Percentiles rank a stretch among this genome's conserved stretches.
Conservation (phyloP, 2,113 vertebrate species). For the Channa argus region DNA sequence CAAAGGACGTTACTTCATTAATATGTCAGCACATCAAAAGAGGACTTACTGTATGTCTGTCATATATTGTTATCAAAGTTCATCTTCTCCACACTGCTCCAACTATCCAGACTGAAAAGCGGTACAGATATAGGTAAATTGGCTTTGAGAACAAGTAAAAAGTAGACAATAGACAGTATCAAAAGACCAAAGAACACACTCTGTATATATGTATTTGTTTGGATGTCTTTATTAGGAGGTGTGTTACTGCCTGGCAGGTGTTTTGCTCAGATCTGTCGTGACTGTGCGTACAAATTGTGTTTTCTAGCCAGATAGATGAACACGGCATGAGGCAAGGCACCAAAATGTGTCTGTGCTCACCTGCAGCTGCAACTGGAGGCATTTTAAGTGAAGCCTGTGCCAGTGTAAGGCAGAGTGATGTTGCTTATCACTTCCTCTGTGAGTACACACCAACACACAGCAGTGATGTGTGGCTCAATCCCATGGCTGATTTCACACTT, state of each 20-base stretch:
- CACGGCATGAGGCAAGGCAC: background rate
- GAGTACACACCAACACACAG: background rate
- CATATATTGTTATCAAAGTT: too few relatives aligned
- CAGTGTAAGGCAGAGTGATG: background rate
- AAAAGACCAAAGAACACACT: too few relatives aligned
- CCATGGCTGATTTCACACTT: conserved; percentile 1
- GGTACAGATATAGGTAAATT: too few relatives aligned
- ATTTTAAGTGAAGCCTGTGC: background rate
- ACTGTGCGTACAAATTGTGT: background rate
- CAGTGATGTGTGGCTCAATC: background rate
- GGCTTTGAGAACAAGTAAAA: too few relatives aligned
- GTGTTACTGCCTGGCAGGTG: background rate
- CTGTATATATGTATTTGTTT: too few relatives aligned
- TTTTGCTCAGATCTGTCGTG: background rate
- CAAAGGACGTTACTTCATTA: conserved; percentile 18
- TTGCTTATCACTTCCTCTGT: background rate
- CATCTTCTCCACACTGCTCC: too few relatives aligned
- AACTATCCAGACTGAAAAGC: too few relatives aligned
- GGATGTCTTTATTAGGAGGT: background rate
- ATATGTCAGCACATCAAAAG: background rate
- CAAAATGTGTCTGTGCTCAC: conserved; percentile 4
- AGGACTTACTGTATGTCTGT: too few relatives aligned
- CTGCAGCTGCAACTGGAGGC: conserved; percentile 16
- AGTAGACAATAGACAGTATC: too few relatives aligned
- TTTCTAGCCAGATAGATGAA: background rate